These are phyloP conservation scores for Eutolmus rufibarbis DNA, from an alignment of 2,888 invertebrate species.

Conservation along the genomic window DNA sequence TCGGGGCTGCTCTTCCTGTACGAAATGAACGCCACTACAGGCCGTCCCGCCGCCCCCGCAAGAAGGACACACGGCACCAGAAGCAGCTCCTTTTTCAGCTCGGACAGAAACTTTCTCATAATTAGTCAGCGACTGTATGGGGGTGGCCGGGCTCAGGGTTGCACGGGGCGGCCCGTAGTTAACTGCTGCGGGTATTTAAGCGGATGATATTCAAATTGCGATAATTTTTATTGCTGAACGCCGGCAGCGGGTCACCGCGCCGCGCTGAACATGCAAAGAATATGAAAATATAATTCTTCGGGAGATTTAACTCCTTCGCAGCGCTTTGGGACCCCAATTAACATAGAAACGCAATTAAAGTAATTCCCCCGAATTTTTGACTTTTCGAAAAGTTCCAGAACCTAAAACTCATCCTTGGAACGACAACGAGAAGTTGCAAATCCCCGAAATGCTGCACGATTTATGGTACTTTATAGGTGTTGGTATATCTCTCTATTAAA, in stretches of 20 bases:
- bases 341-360: slow-evolving; percentile 41
- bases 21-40: background rate
- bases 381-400: background rate
- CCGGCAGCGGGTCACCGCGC: background rate
- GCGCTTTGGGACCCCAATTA: background rate
- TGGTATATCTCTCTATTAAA: background rate
- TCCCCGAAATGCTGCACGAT: slow-evolving; percentile 15
- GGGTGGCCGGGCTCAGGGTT: background rate
- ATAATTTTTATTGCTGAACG: slow-evolving; percentile 39
- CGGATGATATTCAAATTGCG: slow-evolving; percentile 40
- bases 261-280: slow-evolving; percentile 36
- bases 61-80: slow-evolving; percentile 21
- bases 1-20: slow-evolving; percentile 14
- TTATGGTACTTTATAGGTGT: background rate
- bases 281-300: slow-evolving; percentile 39
- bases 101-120: slow-evolving; percentile 38
- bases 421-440: slow-evolving; percentile 10
- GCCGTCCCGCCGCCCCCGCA: background rate
- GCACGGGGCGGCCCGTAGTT: background rate
- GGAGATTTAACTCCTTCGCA: slow-evolving; percentile 9
- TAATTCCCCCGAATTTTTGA: slow-evolving; percentile 33
- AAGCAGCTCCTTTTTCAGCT: slow-evolving; percentile 3
- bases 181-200: slow-evolving; percentile 25
- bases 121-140: slow-evolving; percentile 35
- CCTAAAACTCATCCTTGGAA: background rate